A percentile compares a stretch with the other conserved stretches of the same genome.
Conservation (phyloP, 2,113 vertebrate species). For the Clarias batrachus region DNA sequence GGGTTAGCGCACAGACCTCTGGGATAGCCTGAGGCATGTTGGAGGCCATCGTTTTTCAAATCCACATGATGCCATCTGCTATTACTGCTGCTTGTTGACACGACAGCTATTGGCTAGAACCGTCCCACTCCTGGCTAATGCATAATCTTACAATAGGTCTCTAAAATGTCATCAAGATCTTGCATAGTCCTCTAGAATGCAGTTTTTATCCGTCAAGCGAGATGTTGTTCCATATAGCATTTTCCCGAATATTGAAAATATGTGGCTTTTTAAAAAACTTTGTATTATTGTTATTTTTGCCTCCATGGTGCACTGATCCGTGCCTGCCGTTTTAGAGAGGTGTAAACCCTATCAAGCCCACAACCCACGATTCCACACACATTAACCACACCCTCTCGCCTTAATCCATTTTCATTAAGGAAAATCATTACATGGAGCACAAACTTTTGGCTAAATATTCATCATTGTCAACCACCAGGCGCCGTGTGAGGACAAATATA, state of each 20-base stretch:
- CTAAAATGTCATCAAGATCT: neutral
- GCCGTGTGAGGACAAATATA: constrained; percentile 32
- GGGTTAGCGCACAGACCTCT: constrained; percentile 62
- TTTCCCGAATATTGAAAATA: neutral
- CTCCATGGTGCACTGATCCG: constrained; percentile 32
- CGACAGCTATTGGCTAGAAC: constrained; percentile 53
- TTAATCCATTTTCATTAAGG: constrained; percentile 78
- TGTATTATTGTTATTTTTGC: neutral
- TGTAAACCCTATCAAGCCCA: constrained; percentile 31
- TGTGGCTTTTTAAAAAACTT: neutral
- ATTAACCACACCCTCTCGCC: constrained; percentile 55
- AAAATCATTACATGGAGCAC: constrained; percentile 77
- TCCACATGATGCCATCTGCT: constrained; percentile 68
- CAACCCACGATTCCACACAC: constrained; percentile 56
- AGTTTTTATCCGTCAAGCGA: neutral
- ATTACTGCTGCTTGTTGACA: constrained; percentile 50
- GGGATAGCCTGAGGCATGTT: constrained; percentile 72
- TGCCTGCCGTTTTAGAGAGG: constrained; percentile 18
- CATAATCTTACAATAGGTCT: neutral
- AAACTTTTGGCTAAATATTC: constrained; percentile 77
- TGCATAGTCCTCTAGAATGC: neutral
- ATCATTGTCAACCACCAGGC: constrained; percentile 69
- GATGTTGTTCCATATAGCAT: neutral
- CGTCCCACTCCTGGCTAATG: constrained; percentile 59
- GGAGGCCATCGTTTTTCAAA: constrained; percentile 70